Evolutionary conservation across 2,888 invertebrate genomes (phyloP).

Genomic region (Ernsta delagoae): DNA sequence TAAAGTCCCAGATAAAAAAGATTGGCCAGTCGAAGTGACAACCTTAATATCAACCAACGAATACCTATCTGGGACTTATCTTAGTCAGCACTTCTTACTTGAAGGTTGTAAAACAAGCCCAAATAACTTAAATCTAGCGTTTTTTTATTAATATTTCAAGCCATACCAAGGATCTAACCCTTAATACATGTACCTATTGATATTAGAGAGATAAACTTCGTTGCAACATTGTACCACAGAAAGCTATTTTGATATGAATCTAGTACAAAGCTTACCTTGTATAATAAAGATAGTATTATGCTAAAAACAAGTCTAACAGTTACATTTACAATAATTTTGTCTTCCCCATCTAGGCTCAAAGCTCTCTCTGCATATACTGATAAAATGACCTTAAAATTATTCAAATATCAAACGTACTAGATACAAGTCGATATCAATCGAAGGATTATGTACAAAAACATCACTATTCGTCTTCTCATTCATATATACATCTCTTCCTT

Average conservation of each 20-base stretch:
- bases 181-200: background rate
- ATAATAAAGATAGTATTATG: slow-evolving; percentile 42
- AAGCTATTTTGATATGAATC: slow-evolving; percentile 15
- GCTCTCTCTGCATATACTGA: slow-evolving; percentile 56
- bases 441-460: slow-evolving; percentile 66
- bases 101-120: too few species aligned
- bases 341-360: slow-evolving; percentile 72
- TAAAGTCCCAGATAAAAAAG: too few species aligned
- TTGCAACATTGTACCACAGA: slow-evolving; percentile 29
- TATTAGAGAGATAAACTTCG: slow-evolving; percentile 20
- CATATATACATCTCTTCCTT: slow-evolving; percentile 54
- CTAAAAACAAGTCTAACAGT: too few species aligned
- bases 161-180: background rate
- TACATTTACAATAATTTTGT: slow-evolving; percentile 40
- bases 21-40: too few species aligned
- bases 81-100: too few species aligned
- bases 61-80: too few species aligned
- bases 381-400: slow-evolving; percentile 37
- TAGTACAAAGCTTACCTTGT: slow-evolving; percentile 7
- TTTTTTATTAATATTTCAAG: slow-evolving; percentile 3
- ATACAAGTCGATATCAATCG: slow-evolving; percentile 37
- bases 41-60: too few species aligned
- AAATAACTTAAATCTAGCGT: background rate
- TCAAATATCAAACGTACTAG: slow-evolving; percentile 49
- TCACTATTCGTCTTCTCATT: slow-evolving; percentile 71